A percentile compares a stretch with the other conserved stretches of the same genome.
Evolutionary conservation across 1,140 invertebrate genomes (phyloP).

Genomic region (Triops longicaudatus): DNA sequence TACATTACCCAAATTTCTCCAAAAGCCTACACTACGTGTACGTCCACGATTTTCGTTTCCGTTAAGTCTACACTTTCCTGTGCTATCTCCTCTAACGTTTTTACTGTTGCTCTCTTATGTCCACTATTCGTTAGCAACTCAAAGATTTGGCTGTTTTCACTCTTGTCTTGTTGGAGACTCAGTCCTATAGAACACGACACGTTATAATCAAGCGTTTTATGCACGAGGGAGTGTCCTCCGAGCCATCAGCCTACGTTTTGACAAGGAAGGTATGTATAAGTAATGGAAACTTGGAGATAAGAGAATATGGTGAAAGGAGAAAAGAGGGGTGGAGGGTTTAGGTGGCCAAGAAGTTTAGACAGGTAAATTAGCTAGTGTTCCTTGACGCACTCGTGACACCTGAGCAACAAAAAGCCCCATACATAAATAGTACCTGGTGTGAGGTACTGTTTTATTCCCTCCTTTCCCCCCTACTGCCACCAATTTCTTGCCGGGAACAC

Average conservation of each 20-base stretch:
- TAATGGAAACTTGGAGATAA: neutral
- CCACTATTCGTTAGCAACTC: no score
- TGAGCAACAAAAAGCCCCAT: neutral
- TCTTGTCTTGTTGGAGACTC: no score
- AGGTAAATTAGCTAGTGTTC: conserved; percentile 10
- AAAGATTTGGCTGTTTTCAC: no score
- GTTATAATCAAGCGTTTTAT: neutral
- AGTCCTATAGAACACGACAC: neutral
- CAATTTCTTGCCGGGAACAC: neutral
- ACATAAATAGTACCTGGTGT: neutral
- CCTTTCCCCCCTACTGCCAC: neutral
- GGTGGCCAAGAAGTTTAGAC: neutral
- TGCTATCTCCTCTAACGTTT: no score
- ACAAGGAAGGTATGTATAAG: neutral
- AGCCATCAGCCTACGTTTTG: neutral
- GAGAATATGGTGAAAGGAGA: neutral
- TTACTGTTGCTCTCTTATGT: no score
- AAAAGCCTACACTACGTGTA: no score
- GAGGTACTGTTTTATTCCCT: neutral
- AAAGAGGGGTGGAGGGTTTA: neutral
- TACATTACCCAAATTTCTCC: no score
- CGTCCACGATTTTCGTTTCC: no score
- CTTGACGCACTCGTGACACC: conserved; percentile 5
- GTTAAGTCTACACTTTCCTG: no score
- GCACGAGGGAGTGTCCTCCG: neutral